Evolutionary conservation across 2,888 invertebrate species (phyloP).

Genomic region (Octodonta nipae): DNA sequence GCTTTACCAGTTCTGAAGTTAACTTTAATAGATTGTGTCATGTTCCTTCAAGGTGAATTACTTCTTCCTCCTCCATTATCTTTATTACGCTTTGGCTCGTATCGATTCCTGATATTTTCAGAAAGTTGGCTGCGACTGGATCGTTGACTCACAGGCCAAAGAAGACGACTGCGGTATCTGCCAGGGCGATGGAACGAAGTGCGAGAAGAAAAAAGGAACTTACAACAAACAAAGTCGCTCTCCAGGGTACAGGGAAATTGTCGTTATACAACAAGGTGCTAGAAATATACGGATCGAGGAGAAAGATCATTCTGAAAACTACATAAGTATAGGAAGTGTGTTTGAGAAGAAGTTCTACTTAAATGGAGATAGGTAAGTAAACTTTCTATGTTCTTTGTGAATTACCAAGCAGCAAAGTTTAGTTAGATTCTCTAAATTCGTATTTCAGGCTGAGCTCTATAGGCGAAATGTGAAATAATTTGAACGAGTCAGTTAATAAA

Average conservation of each 20-base stretch:
- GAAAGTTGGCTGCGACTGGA: conserved; percentile 87
- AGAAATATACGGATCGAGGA: conserved; percentile 68
- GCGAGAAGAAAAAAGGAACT: conserved; percentile 52
- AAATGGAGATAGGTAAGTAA: conserved; percentile 58
- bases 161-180: conserved; percentile 81
- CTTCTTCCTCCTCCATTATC: not conserved
- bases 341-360: conserved; percentile 59
- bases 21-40: no score
- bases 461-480: no score
- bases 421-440: no score
- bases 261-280: conserved; percentile 63
- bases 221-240: conserved; percentile 38
- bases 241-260: conserved; percentile 48
- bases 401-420: no score
- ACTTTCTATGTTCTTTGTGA: no score
- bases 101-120: conserved; percentile 36
- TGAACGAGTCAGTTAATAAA: no score
- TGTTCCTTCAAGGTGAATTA: no score
- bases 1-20: no score
- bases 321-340: conserved; percentile 62
- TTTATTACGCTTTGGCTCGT: conserved; percentile 2
- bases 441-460: no score
- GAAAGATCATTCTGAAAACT: conserved; percentile 61
- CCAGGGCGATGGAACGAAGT: conserved; percentile 69
- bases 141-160: conserved; percentile 60